Evolutionary conservation across 2,888 invertebrate genomes (phyloP).

Genomic region (Catocala fraxini): DNA sequence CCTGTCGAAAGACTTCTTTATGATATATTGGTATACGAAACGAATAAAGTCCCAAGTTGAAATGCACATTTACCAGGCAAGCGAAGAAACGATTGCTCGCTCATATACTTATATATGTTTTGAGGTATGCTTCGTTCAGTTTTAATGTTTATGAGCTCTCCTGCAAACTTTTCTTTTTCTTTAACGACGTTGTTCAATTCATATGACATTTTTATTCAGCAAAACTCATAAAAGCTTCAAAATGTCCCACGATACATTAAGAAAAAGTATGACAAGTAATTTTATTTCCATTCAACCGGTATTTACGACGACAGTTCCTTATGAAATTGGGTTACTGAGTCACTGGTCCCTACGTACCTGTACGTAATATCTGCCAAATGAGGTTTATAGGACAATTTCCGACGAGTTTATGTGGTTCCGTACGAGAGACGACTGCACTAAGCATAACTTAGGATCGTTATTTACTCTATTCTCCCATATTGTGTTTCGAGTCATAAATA

Average conservation of each 20-base stretch:
- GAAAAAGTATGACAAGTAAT: conserved; percentile 33
- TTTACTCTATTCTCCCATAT: conserved; percentile 45
- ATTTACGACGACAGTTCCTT: conserved; percentile 31
- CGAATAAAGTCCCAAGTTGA: too few relatives aligned
- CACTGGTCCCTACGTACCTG: conserved; percentile 50
- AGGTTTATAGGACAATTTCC: conserved; percentile 59
- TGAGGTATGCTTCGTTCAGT: too few relatives aligned
- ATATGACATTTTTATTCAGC: not conserved
- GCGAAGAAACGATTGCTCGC: too few relatives aligned
- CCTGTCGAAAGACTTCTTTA: too few relatives aligned
- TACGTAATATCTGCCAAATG: conserved; percentile 50
- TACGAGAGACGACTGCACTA: conserved; percentile 47
- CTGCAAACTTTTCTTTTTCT: too few relatives aligned
- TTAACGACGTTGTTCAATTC: too few relatives aligned
- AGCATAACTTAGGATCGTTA: conserved; percentile 54
- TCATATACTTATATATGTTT: too few relatives aligned
- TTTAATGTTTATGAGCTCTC: too few relatives aligned
- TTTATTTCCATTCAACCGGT: conserved; percentile 38
- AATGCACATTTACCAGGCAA: too few relatives aligned
- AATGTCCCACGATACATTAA: conserved; percentile 28
- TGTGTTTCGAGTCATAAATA: conserved; percentile 45
- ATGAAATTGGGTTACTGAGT: conserved; percentile 61
- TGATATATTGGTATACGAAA: too few relatives aligned
- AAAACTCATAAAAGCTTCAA: conserved; percentile 31
- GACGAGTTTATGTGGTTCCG: conserved; percentile 50